A percentile compares a stretch with the other conserved stretches of the same genome.
phyloP scores from a whole-genome alignment of 1,140 invertebrate genomes.

The Wiebesia pumilae region DNA sequence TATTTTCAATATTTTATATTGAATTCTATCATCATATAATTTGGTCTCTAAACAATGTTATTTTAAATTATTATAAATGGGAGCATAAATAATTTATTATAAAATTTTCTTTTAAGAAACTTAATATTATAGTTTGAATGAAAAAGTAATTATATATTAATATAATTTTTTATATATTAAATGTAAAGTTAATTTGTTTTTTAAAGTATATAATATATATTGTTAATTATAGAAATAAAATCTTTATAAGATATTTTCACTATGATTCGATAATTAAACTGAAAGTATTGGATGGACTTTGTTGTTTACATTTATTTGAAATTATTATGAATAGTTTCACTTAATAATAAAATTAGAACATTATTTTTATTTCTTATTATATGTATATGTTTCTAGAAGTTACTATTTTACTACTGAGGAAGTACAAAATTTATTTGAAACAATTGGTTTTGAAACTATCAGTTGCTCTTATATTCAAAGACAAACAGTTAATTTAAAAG shows the following conservation, averaged over 20 bases:
- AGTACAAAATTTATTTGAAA: slow-evolving; percentile 78
- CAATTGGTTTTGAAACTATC: slow-evolving; percentile 82
- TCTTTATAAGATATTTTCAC: slow-evolving; percentile 50
- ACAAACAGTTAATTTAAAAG: slow-evolving; percentile 92
- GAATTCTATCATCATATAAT: no score
- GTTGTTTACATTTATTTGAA: slow-evolving; percentile 74
- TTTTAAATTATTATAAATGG: no score
- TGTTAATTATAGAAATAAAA: no score
- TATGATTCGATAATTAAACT: slow-evolving; percentile 72
- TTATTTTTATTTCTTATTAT: background rate
- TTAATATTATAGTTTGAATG: no score
- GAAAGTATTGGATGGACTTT: slow-evolving; percentile 63
- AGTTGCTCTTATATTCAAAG: slow-evolving; percentile 87
- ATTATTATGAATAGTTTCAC: slow-evolving; percentile 38
- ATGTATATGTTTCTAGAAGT: slow-evolving; percentile 77
- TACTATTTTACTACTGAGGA: slow-evolving; percentile 88
- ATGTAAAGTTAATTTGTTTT: no score
- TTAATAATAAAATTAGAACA: slow-evolving; percentile 21
- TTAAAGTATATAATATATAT: no score
- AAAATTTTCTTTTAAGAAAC: no score
- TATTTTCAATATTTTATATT: no score
- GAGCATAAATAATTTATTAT: no score
- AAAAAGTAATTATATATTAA: no score
- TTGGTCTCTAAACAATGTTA: no score
- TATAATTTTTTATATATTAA: no score